These are phyloP conservation scores for Tachycineta bicolor DNA, from an alignment of 2,113 vertebrate genomes.

Conservation along the genomic window DNA sequence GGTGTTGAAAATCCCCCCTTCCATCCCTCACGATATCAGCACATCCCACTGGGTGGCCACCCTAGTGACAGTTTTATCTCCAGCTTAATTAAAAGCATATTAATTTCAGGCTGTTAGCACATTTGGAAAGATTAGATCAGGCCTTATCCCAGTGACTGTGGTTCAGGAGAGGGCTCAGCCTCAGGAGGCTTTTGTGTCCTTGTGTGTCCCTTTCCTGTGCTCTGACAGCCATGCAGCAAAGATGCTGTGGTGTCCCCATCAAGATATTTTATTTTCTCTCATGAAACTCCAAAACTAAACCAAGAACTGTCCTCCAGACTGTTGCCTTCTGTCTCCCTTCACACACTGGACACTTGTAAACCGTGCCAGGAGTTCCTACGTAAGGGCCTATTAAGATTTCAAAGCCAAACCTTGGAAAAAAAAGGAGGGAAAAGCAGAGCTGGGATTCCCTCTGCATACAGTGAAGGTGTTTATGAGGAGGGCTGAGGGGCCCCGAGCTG, in stretches of 20 bases:
- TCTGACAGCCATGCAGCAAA: not conserved
- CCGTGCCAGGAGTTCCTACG: rapidly evolving
- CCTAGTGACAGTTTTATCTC: not conserved
- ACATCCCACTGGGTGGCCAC: not conserved
- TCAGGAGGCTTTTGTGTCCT: not conserved
- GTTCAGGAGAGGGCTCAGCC: not conserved
- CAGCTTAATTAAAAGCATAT: not conserved
- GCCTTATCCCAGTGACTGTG: not conserved
- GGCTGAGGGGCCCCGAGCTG: too few species aligned
- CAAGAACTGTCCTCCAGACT: not conserved
- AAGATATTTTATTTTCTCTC: not conserved
- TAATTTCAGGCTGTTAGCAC: constrained; percentile 20
- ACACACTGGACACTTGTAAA: not conserved
- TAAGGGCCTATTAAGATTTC: not conserved
- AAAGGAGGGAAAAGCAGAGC: not conserved
- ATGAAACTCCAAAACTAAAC: not conserved
- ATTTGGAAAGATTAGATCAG: constrained; percentile 25
- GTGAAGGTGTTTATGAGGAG: too few species aligned
- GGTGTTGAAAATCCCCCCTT: not conserved
- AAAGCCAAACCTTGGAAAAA: not conserved
- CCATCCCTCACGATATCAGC: not conserved
- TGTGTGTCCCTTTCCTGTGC: not conserved
- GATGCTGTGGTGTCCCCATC: not conserved
- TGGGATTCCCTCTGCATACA: not conserved
- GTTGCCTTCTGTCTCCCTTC: not conserved